Evolutionary conservation across 2,888 invertebrate species (phyloP), one percentile per base, ranked within the genome.

Genomic region (Acanthosepion esculentum): DNA sequence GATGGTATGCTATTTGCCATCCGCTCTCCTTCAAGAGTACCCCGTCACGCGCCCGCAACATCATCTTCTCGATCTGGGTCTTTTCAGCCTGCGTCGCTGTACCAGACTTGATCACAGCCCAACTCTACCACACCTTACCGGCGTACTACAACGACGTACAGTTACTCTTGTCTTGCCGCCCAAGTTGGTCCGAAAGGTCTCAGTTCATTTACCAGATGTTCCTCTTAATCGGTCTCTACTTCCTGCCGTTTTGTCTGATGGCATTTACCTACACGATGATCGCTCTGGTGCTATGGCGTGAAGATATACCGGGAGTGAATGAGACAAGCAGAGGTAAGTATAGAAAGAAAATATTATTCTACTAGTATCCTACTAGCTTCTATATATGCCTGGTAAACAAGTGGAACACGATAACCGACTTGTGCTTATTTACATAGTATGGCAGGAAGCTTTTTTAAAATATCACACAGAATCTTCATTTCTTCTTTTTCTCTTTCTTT

Each of bases 1-100:
- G 99, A 96, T 99, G 99, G 99, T 99, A 99, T 98, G 99, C 99
- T 96, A 99, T 99, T 97, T 99, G 99, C 97, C 98, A 98, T 97
- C 99, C 99, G 10, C 98, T 99, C 96, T 98, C 98, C 97, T 99
- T 99, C 98, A 98, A 98, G 97, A 98, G 98, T 29, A 99, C 99
- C 26, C 98, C 98, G 0, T 98, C 98, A 48, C 98, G 99, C 91
- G 99, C 99, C 78, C 98, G 98, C 97, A 98, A 98, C 3, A 98
- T 98, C 94, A 99, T 99, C 95, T 98, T 98, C 93, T 98, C 98
- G 95, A 99, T 99, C 96, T 99, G 99, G 99, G 97, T 98, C 48
- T 97, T 98, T 7, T 98, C 99, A 15, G 97, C 99, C 48, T 96
- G 96, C 29, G 95, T 97, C 4, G 95, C 96, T 20, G 94, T 97